phyloP scores from a whole-genome alignment of 2,797 vertebrate genomes.

The Channallabes apus region DNA sequence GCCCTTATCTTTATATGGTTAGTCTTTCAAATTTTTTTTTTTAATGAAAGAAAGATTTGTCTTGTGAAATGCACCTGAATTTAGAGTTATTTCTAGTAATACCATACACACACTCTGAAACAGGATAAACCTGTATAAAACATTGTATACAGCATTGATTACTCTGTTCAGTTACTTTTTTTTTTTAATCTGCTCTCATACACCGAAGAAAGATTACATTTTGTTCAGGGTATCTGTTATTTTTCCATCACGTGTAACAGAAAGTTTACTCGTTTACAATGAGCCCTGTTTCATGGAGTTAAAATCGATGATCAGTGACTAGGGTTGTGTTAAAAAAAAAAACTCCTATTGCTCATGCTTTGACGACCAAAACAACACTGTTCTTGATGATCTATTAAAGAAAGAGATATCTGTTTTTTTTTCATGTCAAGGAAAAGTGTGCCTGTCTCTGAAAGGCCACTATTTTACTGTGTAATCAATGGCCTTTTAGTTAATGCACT shows the following conservation, averaged over 20 bases:
- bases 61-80: neutral
- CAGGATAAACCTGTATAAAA: neutral
- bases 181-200: neutral
- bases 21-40: neutral
- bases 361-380: slow-evolving; percentile 33
- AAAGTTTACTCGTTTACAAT: slow-evolving; percentile 10
- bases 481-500: slow-evolving; percentile 53
- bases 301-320: slow-evolving; percentile 52
- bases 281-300: slow-evolving; percentile 31
- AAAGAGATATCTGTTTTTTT: slow-evolving; percentile 37
- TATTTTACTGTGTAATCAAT: slow-evolving; percentile 53
- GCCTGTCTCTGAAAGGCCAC: slow-evolving; percentile 44
- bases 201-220: neutral
- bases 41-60: neutral
- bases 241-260: neutral
- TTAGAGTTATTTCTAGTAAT: neutral
- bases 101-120: neutral
- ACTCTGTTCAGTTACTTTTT: neutral
- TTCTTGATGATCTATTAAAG: slow-evolving; percentile 48
- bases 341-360: slow-evolving; percentile 39
- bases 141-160: neutral
- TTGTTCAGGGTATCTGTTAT: neutral
- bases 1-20: neutral
- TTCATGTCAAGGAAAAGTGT: slow-evolving; percentile 45
- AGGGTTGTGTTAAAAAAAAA: slow-evolving; percentile 33